These are phyloP conservation scores for Channa maculata DNA, from an alignment of 2,113 vertebrate species.

Conservation along the genomic window DNA sequence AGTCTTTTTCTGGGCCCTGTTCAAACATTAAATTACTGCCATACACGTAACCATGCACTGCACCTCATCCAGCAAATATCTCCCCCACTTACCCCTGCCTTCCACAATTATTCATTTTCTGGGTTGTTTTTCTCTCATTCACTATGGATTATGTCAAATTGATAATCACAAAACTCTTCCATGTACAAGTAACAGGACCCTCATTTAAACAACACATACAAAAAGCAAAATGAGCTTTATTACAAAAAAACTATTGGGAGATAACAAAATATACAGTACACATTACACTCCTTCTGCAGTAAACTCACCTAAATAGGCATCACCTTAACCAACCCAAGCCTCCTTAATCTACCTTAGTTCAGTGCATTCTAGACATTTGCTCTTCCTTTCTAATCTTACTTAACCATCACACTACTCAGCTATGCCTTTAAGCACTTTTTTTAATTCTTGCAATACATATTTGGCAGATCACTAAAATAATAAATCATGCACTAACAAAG, in stretches of 20 bases:
- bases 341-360: slow-evolving; percentile 35
- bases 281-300: neutral
- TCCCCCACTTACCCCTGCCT: too few relatives aligned
- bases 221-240: neutral
- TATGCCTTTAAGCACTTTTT: neutral
- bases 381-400: slow-evolving; percentile 30
- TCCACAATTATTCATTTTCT: too few relatives aligned
- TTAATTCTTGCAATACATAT: neutral
- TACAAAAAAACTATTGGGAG: too few relatives aligned
- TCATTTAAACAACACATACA: neutral
- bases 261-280: neutral
- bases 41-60: too few relatives aligned
- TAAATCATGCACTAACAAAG: neutral
- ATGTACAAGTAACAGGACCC: too few relatives aligned
- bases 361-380: slow-evolving; percentile 21
- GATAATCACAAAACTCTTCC: too few relatives aligned
- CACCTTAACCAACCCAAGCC: slow-evolving; percentile 11
- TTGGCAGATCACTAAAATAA: slow-evolving; percentile 8
- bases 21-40: too few relatives aligned
- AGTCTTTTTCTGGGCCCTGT: too few relatives aligned
- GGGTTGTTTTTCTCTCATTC: too few relatives aligned
- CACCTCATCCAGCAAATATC: too few relatives aligned
- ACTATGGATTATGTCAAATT: too few relatives aligned
- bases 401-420: neutral
- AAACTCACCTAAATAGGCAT: slow-evolving; percentile 9